Evolutionary conservation across 37 sponge, comb jelly and placozoan genomes (phyloP).

Genomic region (Beroe forskalii): DNA sequence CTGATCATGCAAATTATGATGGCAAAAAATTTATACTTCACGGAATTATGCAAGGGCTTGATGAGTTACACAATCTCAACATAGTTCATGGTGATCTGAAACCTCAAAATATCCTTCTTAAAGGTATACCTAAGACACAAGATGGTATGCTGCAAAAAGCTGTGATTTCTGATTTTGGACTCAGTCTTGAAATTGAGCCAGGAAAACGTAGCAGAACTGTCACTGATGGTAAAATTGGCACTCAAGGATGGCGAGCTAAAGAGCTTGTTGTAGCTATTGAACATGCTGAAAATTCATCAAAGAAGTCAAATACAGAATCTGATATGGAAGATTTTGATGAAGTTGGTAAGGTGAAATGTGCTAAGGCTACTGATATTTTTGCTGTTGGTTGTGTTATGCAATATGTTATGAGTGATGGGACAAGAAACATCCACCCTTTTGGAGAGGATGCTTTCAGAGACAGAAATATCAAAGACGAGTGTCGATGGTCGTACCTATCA

Average conservation of each 20-base stretch:
- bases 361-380: background rate
- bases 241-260: slow-evolving; percentile 24
- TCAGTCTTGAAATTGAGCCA: slow-evolving; percentile 5
- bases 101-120: slow-evolving; percentile 22
- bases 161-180: slow-evolving; percentile 56
- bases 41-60: background rate
- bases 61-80: background rate
- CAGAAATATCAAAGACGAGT: background rate
- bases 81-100: slow-evolving; percentile 50
- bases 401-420: background rate
- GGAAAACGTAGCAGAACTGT: background rate
- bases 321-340: background rate
- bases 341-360: background rate
- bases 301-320: too few relatives aligned
- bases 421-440: slow-evolving; percentile 14
- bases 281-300: too few relatives aligned
- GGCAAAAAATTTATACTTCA: background rate
- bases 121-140: background rate
- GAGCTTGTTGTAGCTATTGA: too few relatives aligned
- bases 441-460: background rate
- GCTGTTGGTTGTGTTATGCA: slow-evolving; percentile 35
- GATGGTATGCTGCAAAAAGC: background rate
- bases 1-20: background rate
- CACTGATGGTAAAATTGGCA: background rate
- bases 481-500: background rate